Percentiles rank a stretch among this genome's conserved stretches.
Evolutionary conservation across 1,140 invertebrate species (phyloP).

Genomic region (Drosophila saltans): DNA sequence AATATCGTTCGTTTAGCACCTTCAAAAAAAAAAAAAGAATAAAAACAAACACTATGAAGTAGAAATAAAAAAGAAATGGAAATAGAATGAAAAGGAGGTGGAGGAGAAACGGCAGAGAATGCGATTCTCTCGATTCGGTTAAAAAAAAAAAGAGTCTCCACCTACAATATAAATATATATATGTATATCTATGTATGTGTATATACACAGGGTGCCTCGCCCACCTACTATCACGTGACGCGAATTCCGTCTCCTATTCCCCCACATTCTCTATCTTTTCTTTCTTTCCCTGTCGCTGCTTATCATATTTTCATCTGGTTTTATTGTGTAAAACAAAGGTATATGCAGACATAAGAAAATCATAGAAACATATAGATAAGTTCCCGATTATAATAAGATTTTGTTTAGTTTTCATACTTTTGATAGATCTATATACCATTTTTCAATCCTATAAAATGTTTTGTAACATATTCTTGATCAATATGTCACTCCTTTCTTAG

Average conservation of each 20-base stretch:
- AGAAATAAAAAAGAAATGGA: background rate
- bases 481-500: background rate
- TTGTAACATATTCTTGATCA: too few species aligned
- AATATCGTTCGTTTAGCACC: background rate
- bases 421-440: too few species aligned
- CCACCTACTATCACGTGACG: constrained; percentile 1
- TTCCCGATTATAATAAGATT: too few species aligned
- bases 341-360: background rate
- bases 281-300: background rate
- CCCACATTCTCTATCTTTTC: background rate
- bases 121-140: background rate
- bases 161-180: background rate
- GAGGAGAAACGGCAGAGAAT: background rate
- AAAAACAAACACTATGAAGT: background rate
- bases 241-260: background rate
- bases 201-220: background rate
- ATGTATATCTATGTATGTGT: too few species aligned
- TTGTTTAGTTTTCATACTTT: too few species aligned
- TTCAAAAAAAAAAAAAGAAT: background rate
- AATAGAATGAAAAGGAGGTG: background rate
- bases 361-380: too few species aligned
- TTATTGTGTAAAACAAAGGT: background rate
- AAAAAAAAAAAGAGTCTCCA: background rate
- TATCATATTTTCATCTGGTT: constrained; percentile 7
- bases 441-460: too few species aligned